A percentile compares a stretch with the other conserved stretches of the same genome.
Evolutionary conservation across 2,888 invertebrate genomes (phyloP).

Genomic region (Elgonia sp.): DNA sequence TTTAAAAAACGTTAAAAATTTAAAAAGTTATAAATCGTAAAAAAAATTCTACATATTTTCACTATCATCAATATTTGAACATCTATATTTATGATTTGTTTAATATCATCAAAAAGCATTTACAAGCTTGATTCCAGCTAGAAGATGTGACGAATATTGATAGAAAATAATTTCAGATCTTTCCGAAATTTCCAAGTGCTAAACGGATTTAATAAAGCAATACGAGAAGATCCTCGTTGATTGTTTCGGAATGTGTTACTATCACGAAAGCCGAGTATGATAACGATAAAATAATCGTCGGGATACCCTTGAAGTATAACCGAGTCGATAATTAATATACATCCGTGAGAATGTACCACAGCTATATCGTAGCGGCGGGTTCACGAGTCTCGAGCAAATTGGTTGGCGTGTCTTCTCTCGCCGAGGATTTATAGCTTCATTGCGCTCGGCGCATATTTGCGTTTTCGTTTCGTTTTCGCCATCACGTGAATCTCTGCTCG

Average conservation of each 20-base stretch:
- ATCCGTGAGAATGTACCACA: slow-evolving; percentile 74
- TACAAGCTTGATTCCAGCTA: too few species aligned
- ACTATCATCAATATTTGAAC: too few species aligned
- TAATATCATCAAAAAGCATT: too few species aligned
- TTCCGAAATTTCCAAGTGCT: not conserved
- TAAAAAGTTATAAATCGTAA: too few species aligned
- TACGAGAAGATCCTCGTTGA: slow-evolving; percentile 42
- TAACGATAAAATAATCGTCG: slow-evolving; percentile 72
- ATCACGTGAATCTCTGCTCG: slow-evolving; percentile 50
- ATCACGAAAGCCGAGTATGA: slow-evolving; percentile 71
- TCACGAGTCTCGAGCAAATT: slow-evolving; percentile 83
- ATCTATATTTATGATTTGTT: too few species aligned
- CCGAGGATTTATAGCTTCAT: slow-evolving; percentile 86
- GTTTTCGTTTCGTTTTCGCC: slow-evolving; percentile 64
- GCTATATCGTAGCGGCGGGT: slow-evolving; percentile 69
- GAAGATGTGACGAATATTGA: too few species aligned
- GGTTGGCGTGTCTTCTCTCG: slow-evolving; percentile 84
- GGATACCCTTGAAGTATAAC: slow-evolving; percentile 67
- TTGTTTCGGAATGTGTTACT: slow-evolving; percentile 67
- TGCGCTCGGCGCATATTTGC: slow-evolving; percentile 80
- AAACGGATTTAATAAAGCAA: slow-evolving; percentile 34
- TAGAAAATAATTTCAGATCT: not conserved
- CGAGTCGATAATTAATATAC: slow-evolving; percentile 76
- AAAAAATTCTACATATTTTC: too few species aligned
- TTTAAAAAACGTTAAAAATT: too few species aligned